Conservation (phyloP, 2,797 vertebrate species). For the Acanthiza pusilla region DNA sequence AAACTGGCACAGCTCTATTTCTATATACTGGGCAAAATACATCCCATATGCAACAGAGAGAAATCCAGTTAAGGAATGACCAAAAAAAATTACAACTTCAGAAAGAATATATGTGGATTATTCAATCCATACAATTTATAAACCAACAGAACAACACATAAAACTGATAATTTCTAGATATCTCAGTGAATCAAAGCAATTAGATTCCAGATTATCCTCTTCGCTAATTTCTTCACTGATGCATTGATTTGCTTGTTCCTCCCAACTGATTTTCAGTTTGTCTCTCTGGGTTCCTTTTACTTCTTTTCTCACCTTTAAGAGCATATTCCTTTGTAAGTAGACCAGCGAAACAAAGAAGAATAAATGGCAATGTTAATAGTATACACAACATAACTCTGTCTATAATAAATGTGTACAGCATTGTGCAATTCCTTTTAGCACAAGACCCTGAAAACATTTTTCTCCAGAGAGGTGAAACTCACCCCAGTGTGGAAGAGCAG, state of each 20-base stretch:
- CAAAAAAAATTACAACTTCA: neutral
- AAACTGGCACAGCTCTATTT: neutral
- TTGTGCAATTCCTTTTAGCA: neutral
- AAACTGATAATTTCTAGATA: neutral
- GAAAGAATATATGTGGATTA: neutral
- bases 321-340: neutral
- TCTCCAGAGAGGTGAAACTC: neutral
- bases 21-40: neutral
- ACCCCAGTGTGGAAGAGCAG: neutral
- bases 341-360: neutral
- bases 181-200: neutral
- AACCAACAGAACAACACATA: neutral
- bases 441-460: neutral
- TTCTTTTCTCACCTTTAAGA: neutral
- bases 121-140: neutral
- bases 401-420: neutral
- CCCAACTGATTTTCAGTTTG: neutral
- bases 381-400: neutral
- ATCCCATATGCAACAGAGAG: neutral
- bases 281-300: neutral
- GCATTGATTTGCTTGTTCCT: neutral
- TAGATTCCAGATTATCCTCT: neutral
- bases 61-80: neutral
- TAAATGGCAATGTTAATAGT: neutral
- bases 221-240: neutral